Evolutionary conservation across 2,113 vertebrate genomes (phyloP).

Genomic region (Mola mola): DNA sequence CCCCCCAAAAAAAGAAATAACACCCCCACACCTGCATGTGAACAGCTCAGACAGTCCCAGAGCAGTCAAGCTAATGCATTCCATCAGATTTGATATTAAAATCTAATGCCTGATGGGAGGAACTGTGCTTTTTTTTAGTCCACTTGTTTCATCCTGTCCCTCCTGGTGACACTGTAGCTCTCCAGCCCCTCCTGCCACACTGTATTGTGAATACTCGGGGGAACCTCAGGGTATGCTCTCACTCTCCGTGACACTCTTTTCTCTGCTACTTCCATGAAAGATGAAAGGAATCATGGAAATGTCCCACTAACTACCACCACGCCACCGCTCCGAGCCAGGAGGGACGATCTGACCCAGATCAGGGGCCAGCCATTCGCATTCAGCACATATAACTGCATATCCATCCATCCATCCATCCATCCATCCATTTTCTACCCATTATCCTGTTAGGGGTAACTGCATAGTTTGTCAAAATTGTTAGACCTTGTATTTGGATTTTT

Average conservation of each 20-base stretch:
- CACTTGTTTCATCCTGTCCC: not conserved
- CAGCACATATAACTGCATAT: too few species aligned
- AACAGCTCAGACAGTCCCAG: too few species aligned
- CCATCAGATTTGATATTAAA: too few species aligned
- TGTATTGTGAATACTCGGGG: conserved; percentile 39
- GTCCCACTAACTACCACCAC: conserved; percentile 38
- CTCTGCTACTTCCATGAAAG: conserved; percentile 36
- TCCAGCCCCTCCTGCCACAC: conserved; percentile 10
- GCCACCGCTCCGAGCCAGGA: not conserved
- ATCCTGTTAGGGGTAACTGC: too few species aligned
- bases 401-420: too few species aligned
- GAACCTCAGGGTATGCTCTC: conserved; percentile 8
- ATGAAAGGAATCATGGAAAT: conserved; percentile 47
- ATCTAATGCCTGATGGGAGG: not conserved
- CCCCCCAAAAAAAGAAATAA: too few species aligned
- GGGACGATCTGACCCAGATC: conserved; percentile 4
- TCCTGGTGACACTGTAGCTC: too few species aligned
- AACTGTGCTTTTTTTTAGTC: not conserved
- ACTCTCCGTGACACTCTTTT: not conserved
- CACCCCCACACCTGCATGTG: not conserved
- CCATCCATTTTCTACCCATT: too few species aligned
- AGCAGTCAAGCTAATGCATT: too few species aligned
- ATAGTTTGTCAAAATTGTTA: too few species aligned
- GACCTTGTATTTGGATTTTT: too few species aligned
- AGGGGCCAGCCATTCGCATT: not conserved